Evolutionary conservation across 2,888 invertebrate species (phyloP).

Genomic region (Mythimna pallens): DNA sequence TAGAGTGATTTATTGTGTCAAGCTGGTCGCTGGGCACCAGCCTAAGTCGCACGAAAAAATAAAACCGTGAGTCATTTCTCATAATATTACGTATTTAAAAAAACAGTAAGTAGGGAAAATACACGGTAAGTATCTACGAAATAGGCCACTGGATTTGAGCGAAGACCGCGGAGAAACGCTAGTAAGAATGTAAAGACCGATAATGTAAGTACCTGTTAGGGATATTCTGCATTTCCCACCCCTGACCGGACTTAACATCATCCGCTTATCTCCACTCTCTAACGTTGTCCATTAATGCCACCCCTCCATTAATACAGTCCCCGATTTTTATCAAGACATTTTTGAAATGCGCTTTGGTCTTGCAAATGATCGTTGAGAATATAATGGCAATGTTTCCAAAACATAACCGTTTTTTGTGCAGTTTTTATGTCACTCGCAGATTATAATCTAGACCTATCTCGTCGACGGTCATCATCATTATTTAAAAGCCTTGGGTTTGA

Average conservation of each 20-base stretch:
- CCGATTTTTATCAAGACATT: constrained; percentile 39
- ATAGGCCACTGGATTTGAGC: not conserved
- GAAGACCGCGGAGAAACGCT: not conserved
- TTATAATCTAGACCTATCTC: constrained; percentile 7
- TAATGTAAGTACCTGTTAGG: not conserved
- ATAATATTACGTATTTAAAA: too few species aligned
- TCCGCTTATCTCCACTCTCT: constrained; percentile 39
- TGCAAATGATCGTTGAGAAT: constrained; percentile 26
- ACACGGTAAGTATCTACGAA: not conserved
- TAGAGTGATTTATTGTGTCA: too few species aligned
- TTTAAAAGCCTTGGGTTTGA: not conserved
- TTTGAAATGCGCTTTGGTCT: constrained; percentile 12
- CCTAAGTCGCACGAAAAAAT: too few species aligned
- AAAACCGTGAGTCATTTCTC: too few species aligned
- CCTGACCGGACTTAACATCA: constrained; percentile 28
- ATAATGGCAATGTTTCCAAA: constrained; percentile 21
- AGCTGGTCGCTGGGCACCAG: too few species aligned
- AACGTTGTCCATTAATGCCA: constrained; percentile 15
- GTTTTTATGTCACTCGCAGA: not conserved
- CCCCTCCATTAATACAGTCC: constrained; percentile 15
- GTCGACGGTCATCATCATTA: constrained; percentile 11
- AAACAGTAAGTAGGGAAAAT: too few species aligned
- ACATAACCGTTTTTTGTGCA: constrained; percentile 13
- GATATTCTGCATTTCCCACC: constrained; percentile 16
- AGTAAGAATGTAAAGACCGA: not conserved